These are phyloP conservation scores for Synanthedon myopaeformis DNA, from an alignment of 2,888 invertebrate genomes.

Conservation along the genomic window DNA sequence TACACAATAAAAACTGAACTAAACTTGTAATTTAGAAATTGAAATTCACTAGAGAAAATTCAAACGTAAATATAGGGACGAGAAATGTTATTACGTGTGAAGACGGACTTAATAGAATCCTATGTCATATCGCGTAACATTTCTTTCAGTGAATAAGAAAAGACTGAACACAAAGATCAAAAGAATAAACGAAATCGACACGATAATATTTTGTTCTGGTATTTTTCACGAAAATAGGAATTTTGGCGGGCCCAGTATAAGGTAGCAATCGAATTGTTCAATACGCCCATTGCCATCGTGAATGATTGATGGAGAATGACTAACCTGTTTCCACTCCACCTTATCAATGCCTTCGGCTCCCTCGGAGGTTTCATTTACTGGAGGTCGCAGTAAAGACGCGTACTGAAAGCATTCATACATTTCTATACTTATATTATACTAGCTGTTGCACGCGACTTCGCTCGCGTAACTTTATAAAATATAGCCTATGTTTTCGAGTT, in stretches of 20 bases:
- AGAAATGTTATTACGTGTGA: no score
- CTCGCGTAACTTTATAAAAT: no score
- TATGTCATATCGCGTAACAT: no score
- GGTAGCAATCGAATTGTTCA: slow-evolving; percentile 10
- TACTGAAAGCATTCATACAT: slow-evolving; percentile 72
- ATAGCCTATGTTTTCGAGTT: no score
- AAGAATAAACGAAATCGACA: neutral
- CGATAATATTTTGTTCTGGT: neutral
- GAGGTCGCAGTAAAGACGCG: slow-evolving; percentile 86
- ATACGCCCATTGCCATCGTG: slow-evolving; percentile 16
- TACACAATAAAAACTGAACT: no score
- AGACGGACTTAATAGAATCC: no score
- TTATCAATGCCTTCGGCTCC: slow-evolving; percentile 80
- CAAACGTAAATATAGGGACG: no score
- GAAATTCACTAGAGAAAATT: no score
- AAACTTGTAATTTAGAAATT: no score
- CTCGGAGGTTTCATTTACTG: slow-evolving; percentile 76
- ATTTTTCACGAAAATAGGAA: neutral
- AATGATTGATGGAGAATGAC: slow-evolving; percentile 22
- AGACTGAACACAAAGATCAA: neutral
- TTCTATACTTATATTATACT: neutral
- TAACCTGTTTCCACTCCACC: slow-evolving; percentile 92
- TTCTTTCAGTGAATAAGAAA: no score
- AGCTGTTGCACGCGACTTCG: no score
- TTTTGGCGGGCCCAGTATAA: neutral